Evolutionary conservation across 1,140 invertebrate species (phyloP).

Genomic region (Orussus abietinus): DNA sequence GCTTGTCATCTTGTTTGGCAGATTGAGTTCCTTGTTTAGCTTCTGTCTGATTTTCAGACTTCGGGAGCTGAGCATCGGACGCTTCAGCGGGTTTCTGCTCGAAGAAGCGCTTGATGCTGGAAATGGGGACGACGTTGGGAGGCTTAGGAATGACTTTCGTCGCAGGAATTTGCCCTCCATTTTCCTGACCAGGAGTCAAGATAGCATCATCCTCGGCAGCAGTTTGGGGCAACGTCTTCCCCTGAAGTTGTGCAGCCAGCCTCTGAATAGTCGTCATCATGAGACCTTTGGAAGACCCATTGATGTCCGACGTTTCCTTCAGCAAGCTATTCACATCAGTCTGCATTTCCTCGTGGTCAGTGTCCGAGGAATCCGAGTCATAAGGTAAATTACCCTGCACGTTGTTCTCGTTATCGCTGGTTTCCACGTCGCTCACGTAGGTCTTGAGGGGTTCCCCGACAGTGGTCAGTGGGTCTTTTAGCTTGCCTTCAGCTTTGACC

Average conservation of each 20-base stretch:
- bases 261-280: slow-evolving; percentile 48
- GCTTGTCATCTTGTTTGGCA: slow-evolving; percentile 8
- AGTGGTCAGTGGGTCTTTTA: too few relatives aligned
- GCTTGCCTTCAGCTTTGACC: too few relatives aligned
- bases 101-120: slow-evolving; percentile 4
- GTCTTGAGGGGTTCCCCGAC: too few relatives aligned
- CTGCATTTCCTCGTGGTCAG: slow-evolving; percentile 30
- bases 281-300: slow-evolving; percentile 30
- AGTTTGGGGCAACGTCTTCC: slow-evolving; percentile 1
- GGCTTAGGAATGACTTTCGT: slow-evolving; percentile 19
- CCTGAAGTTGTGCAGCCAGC: slow-evolving; percentile 41
- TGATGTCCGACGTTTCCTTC: slow-evolving; percentile 35
- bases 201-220: slow-evolving; percentile 9
- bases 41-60: too few relatives aligned
- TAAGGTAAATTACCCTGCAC: slow-evolving; percentile 20
- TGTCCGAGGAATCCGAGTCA: slow-evolving; percentile 40
- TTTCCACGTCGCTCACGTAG: slow-evolving; percentile 7
- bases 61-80: too few relatives aligned
- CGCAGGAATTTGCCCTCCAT: neutral
- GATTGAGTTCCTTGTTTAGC: too few relatives aligned
- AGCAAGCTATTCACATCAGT: slow-evolving; percentile 43
- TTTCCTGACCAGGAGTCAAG: too few relatives aligned
- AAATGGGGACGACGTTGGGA: slow-evolving; percentile 19
- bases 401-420: slow-evolving; percentile 17
- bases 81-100: too few relatives aligned